A percentile compares a stretch with the other conserved stretches of the same genome.
Conservation (phyloP, 2,888 invertebrate genomes). For the Cremastobaeus sp. region DNA sequence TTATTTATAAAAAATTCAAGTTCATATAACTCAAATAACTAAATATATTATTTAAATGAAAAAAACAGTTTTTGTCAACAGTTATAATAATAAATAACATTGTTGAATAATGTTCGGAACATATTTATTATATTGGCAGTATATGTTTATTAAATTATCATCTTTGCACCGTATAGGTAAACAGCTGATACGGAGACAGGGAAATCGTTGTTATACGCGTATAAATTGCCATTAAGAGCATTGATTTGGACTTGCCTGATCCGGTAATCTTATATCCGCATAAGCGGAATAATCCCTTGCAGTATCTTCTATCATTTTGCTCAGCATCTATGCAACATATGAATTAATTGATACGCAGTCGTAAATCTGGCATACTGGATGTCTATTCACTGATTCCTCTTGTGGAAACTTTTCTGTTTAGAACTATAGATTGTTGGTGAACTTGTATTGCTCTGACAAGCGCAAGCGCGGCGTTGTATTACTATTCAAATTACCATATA, state of each 20-base stretch:
- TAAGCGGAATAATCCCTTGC: constrained; percentile 73
- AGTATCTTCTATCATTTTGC: constrained; percentile 70
- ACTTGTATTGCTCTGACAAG: background rate
- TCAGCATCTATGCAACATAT: background rate
- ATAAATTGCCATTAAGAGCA: no score
- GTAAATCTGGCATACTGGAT: constrained; percentile 1
- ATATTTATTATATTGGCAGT: no score
- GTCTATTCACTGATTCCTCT: no score
- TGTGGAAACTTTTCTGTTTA: constrained; percentile 9
- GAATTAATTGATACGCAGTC: constrained; percentile 3
- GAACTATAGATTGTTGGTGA: constrained; percentile 11
- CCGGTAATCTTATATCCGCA: constrained; percentile 69
- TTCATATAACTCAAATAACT: background rate
- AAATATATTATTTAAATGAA: background rate
- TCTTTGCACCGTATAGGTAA: background rate
- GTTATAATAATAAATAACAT: no score
- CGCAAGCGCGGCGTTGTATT: constrained; percentile 4
- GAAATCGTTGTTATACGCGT: no score
- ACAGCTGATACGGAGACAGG: background rate
- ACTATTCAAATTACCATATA: no score
- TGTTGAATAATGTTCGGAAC: no score
- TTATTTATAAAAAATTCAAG: no score
- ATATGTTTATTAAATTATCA: no score
- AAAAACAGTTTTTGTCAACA: no score
- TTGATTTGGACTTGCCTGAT: constrained; percentile 66